These are phyloP conservation scores for Hemistola chrysoprasaria DNA, from an alignment of 2,888 invertebrate species.

Conservation along the genomic window DNA sequence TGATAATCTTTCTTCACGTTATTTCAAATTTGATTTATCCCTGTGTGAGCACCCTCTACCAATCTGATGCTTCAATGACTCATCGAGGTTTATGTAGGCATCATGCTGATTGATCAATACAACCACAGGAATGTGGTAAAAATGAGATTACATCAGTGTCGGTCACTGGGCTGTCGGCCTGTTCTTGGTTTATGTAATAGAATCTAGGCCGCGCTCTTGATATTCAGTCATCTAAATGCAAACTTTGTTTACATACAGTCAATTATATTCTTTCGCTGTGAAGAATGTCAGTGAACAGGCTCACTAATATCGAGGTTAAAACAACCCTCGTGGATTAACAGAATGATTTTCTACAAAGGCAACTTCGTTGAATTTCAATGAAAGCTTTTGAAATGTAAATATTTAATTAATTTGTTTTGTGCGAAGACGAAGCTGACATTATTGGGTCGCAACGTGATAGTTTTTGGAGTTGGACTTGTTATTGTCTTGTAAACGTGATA, in stretches of 20 bases:
- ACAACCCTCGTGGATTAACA: conserved; percentile 17
- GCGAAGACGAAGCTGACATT: conserved; percentile 1
- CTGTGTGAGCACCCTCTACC: too few species aligned
- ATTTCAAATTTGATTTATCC: too few species aligned
- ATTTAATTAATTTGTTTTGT: conserved; percentile 6
- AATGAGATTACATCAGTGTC: conserved; percentile 41
- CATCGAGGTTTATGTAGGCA: conserved; percentile 12
- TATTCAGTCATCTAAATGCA: conserved; percentile 30
- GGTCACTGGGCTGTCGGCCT: conserved; percentile 46
- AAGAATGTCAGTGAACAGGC: conserved; percentile 19
- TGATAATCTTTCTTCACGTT: too few species aligned
- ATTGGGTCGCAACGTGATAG: conserved; percentile 9
- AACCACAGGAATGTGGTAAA: conserved; percentile 18
- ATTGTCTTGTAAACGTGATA: not conserved
- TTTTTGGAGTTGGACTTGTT: conserved; percentile 4
- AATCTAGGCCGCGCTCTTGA: conserved; percentile 39
- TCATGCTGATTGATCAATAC: conserved; percentile 20
- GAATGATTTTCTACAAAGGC: conserved; percentile 10
- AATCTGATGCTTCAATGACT: conserved; percentile 6
- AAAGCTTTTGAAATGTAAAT: conserved; percentile 5
- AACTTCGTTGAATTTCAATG: conserved; percentile 5
- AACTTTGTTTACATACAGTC: conserved; percentile 31
- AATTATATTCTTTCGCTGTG: conserved; percentile 21
- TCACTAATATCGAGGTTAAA: conserved; percentile 21
- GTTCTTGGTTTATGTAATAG: conserved; percentile 46